A percentile compares a stretch with the other conserved stretches of the same genome.
phyloP scores from a whole-genome alignment of 2,888 invertebrate species.

The Sphecodes monilicornis region DNA sequence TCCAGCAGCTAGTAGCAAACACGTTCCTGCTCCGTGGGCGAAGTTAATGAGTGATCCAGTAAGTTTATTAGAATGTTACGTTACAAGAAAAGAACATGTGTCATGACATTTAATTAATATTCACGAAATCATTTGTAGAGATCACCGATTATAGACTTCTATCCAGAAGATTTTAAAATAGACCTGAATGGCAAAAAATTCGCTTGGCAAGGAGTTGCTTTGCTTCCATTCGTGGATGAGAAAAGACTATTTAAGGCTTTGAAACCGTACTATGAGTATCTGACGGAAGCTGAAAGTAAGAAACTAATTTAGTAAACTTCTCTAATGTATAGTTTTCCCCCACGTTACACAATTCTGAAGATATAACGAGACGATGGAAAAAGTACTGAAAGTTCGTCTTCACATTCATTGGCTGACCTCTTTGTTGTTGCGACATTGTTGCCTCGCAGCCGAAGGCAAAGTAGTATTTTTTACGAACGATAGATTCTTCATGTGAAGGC shows the following conservation, averaged over 20 bases:
- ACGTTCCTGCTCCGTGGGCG: slow-evolving; percentile 97
- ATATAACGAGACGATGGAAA: no score
- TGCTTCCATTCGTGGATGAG: slow-evolving; percentile 99
- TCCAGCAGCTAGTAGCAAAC: slow-evolving; percentile 97
- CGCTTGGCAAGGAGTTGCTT: slow-evolving; percentile 99
- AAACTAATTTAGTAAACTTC: slow-evolving; percentile 62
- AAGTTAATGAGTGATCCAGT: slow-evolving; percentile 96
- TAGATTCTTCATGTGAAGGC: not conserved
- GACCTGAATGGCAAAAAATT: slow-evolving; percentile 99
- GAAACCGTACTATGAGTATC: slow-evolving; percentile 90
- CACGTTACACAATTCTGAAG: not conserved
- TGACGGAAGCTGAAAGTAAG: slow-evolving; percentile 94
- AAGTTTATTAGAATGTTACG: slow-evolving; percentile 26
- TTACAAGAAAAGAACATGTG: not conserved
- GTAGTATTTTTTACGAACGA: no score
- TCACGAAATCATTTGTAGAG: slow-evolving; percentile 83
- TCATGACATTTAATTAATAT: not conserved
- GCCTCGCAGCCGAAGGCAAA: no score
- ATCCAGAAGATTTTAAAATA: slow-evolving; percentile 98
- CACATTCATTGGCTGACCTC: no score
- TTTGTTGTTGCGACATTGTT: no score
- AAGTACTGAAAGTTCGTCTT: no score
- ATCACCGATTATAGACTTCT: slow-evolving; percentile 99
- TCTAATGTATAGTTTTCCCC: not conserved
- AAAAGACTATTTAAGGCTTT: slow-evolving; percentile 93